Evolutionary conservation across 2,888 invertebrate genomes (phyloP).

Genomic region (Nomada flava): DNA sequence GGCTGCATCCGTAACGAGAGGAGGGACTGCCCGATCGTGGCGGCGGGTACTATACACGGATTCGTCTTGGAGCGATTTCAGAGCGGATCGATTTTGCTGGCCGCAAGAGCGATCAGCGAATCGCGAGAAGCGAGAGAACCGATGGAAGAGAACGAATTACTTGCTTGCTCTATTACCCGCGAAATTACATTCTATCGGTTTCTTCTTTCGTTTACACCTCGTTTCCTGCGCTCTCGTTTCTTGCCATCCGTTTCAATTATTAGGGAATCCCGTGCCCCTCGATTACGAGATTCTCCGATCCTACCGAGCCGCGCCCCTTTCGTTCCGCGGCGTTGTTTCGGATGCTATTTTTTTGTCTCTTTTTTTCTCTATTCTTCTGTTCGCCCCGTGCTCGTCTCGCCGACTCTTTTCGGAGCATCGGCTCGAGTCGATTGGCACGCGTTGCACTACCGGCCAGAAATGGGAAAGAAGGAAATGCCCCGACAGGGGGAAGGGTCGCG

Average conservation of each 20-base stretch:
- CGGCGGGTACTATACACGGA: neutral
- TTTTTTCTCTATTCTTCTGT: neutral
- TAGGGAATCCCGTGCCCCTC: conserved; percentile 15
- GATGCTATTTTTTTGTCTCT: neutral
- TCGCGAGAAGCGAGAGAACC: conserved; percentile 2
- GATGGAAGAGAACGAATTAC: conserved; percentile 37
- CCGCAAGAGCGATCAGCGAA: conserved; percentile 20
- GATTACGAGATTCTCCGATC: neutral
- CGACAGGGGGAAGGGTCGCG: conserved; percentile 23
- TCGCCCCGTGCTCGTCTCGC: neutral
- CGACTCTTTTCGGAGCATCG: conserved; percentile 20
- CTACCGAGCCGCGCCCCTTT: neutral
- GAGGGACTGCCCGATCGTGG: neutral
- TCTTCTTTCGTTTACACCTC: conserved; percentile 55
- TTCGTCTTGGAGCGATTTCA: conserved; percentile 26
- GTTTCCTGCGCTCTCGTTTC: conserved; percentile 44
- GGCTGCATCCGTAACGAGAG: neutral
- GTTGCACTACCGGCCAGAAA: conserved; percentile 34
- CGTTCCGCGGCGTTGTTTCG: conserved; percentile 8
- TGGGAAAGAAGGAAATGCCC: conserved; percentile 32
- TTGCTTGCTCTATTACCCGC: conserved; percentile 55
- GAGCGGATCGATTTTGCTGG: conserved; percentile 38
- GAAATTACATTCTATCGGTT: conserved; percentile 69
- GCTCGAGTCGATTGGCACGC: conserved; percentile 11
- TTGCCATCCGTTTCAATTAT: conserved; percentile 41